Base-by-base conservation (phyloP, 2,888 invertebrate species). In the Heteropelma amictum region DNA sequence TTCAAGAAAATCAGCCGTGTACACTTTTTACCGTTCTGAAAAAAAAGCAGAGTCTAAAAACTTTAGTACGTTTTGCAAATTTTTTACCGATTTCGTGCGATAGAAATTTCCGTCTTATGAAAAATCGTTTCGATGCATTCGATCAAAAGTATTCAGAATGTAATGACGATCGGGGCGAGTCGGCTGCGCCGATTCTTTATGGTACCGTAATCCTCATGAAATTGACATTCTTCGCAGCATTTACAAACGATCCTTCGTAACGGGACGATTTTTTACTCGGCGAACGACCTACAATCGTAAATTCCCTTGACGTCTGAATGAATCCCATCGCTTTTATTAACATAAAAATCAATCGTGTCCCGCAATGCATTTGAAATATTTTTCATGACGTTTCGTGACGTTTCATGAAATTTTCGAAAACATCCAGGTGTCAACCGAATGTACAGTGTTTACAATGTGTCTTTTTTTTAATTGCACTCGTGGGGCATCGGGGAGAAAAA, bases 241-340 rank as follows among this genome's bases (percentile, higher is more conserved):
- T 79, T 81, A 81, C 79, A 79, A 82, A 80, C 83, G 86, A 87
- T 87, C 84, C 84, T 82, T 79, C 49, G 67, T 88, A 88, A 88
- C 88, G 88, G 88, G 87, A 88, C 81, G 81, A 77, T 83, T 82
- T 84, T 84, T 87, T 86, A 85, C 82, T 86, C 85, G 86, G 87
- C 83, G 83, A 72, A 70, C 79, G 58, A 67, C 49, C 60, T 26
- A 45, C 42, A 70, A 45, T 28, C 53, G 47, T 28, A 51, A 72
- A 69, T 70, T 71, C 47, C 67, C 23, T 12, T 23, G 8, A n/a
- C 21, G 21, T 45, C 45, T n/a, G n/a, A n/a, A n/a, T n/a, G n/a
- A n/a, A n/a, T n/a, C n/a, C n/a, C n/a, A n/a, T n/a, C n/a, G n/a
- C n/a, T n/a, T n/a, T n/a, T n/a, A n/a, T n/a, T n/a, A n/a, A n/a